Percentiles rank a stretch among this genome's conserved stretches.
These are phyloP conservation scores for Chirona hameri DNA, from an alignment of 2,888 invertebrate genomes.

Conservation along the genomic window DNA sequence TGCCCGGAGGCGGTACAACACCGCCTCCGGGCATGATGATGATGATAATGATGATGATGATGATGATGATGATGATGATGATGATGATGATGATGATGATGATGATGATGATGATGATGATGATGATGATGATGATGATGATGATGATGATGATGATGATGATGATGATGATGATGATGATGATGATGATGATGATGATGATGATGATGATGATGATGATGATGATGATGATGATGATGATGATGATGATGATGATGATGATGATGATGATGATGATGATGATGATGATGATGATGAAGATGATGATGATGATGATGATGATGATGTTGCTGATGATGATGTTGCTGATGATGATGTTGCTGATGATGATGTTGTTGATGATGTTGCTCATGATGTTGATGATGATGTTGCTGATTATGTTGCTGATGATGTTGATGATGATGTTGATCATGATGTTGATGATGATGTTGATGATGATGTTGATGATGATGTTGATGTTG, in stretches of 20 bases:
- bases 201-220: constrained; percentile 32
- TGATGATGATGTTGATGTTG: no score
- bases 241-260: constrained; percentile 34
- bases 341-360: no score
- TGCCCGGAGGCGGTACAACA: no score
- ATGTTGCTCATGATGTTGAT: no score
- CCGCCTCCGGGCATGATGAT: neutral
- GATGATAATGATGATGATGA: constrained; percentile 22
- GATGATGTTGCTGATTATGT: no score
- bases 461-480: constrained; percentile 31
- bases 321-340: no score
- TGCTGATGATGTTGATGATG: no score
- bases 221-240: constrained; percentile 34
- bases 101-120: constrained; percentile 22
- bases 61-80: constrained; percentile 22
- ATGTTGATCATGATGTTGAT: constrained; percentile 29
- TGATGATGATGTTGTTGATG: no score
- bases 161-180: constrained; percentile 32
- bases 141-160: constrained; percentile 5
- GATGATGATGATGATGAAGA: constrained; percentile 31
- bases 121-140: constrained; percentile 22
- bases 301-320: no score
- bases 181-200: constrained; percentile 33
- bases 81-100: constrained; percentile 22
- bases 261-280: constrained; percentile 26